Evolutionary conservation across 2,113 vertebrate species (phyloP), one percentile per base, ranked within the genome.

Genomic region (Sinocyclocheilus anshuiensis): DNA sequence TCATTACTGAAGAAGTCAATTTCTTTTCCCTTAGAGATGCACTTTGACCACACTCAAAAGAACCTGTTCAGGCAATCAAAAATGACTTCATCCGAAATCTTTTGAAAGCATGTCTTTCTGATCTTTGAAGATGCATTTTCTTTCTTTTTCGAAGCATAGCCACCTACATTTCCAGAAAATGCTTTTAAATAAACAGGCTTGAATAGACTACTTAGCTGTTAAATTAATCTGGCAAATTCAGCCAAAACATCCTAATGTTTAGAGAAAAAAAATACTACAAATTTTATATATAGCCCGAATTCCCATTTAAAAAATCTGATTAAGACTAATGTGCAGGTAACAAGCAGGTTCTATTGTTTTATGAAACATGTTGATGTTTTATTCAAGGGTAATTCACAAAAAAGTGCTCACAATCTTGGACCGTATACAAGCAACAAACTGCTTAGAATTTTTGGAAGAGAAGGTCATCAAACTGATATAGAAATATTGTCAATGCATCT

Each of bases 31-130:
- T 13, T 53, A 53, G 13, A 45, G 18, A 26, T 69, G 63, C 63
- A 81, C 61, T 67, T 33, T 33, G 80, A 18, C 61, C 81, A 83
- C 20, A 53, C 33, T 74, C 81, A 74, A 74, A 84, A 74, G 7
- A 57, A 24, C 50, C 69, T 24, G 69, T 83, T 72, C 16, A 59
- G 53, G 20, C 67, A 36, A 59, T 74, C 48, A 74, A 74, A 83
- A 71, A 72, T 55, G 16, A 72, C 48, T 72, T 83, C 6, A 50
- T 67, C n/a, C 8, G 16, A 71, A 74, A 50, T 72, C 67, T 42
- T 74, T 84, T 74, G 29, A 84, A 74, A 39, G 65, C 29, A 15
- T 3, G n/a, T 71, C 7, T 74, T n/a, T 57, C 39, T 65, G 39
- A 81, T 81, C 57, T 69, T 22, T 15, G 26, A 69, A 83, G 24